Evolutionary conservation across 2,888 invertebrate species (phyloP).

Genomic region (Agrochola lychnidis): DNA sequence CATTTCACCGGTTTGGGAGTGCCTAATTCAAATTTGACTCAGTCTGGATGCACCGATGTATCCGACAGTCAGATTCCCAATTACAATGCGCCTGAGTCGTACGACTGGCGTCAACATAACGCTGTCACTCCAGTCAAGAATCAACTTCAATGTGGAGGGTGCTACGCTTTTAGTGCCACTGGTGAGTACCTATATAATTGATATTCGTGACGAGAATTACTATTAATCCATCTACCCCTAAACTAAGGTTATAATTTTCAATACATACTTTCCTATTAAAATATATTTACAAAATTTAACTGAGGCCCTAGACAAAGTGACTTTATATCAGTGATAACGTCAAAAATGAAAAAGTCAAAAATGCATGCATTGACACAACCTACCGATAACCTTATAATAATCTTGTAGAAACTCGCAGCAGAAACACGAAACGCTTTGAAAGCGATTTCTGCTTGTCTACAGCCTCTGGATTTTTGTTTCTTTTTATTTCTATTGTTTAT

Average conservation of each 20-base stretch:
- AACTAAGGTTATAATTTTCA: not conserved
- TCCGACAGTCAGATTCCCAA: conserved; percentile 32
- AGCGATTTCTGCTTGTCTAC: not conserved
- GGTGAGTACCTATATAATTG: conserved; percentile 34
- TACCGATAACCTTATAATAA: not conserved
- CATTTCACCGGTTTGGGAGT: conserved; percentile 16
- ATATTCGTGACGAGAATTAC: not conserved
- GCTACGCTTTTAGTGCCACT: conserved; percentile 91
- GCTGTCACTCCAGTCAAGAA: conserved; percentile 95
- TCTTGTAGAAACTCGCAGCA: not conserved
- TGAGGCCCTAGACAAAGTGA: not conserved
- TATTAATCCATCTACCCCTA: not conserved
- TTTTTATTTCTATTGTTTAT: not conserved
- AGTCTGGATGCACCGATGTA: not conserved
- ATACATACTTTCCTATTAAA: not conserved
- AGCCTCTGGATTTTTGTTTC: not conserved
- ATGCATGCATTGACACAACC: not conserved
- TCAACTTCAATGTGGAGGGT: conserved; percentile 94
- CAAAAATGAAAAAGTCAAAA: not conserved
- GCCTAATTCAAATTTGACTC: no score
- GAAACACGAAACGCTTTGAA: not conserved
- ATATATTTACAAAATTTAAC: not conserved
- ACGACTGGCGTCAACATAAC: conserved; percentile 94
- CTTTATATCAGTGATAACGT: not conserved
- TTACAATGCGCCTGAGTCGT: conserved; percentile 55